These are phyloP conservation scores for Hydrochoerus hydrochaeris DNA, from an alignment of 2,113 vertebrate genomes.

Conservation along the genomic window DNA sequence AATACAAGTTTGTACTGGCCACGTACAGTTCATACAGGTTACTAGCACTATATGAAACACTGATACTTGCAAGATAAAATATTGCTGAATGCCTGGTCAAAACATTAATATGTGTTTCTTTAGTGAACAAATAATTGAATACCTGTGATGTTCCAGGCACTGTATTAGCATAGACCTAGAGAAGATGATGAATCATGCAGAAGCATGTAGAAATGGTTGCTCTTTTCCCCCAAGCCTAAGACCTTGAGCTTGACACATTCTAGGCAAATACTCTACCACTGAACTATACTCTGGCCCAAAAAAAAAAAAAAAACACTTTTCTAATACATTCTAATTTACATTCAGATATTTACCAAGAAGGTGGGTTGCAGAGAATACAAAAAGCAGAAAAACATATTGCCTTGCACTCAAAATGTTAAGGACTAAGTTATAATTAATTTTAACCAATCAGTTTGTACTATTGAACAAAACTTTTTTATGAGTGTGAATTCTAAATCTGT, in stretches of 20 bases:
- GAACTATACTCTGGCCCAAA: not conserved
- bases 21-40: not conserved
- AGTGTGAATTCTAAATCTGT: slow-evolving; percentile 1
- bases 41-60: not conserved
- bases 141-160: not conserved
- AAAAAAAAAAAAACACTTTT: not conserved
- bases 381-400: not conserved
- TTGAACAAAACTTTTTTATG: not conserved
- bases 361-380: not conserved
- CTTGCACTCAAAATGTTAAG: not conserved
- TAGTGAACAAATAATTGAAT: not conserved
- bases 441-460: not conserved
- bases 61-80: not conserved
- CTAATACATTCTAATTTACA: not conserved
- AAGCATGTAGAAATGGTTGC: not conserved
- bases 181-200: not conserved
- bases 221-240: not conserved
- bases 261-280: not conserved
- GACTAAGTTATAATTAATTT: not conserved
- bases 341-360: slow-evolving; percentile 6
- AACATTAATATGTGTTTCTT: not conserved
- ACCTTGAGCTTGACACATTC: not conserved
- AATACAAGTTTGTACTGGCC: not conserved
- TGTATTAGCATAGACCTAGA: not conserved
- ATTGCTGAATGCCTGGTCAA: not conserved